A percentile compares a stretch with the other conserved stretches of the same genome.
Conservation (phyloP, 2,113 vertebrate genomes). For the Pelusios castaneus region DNA sequence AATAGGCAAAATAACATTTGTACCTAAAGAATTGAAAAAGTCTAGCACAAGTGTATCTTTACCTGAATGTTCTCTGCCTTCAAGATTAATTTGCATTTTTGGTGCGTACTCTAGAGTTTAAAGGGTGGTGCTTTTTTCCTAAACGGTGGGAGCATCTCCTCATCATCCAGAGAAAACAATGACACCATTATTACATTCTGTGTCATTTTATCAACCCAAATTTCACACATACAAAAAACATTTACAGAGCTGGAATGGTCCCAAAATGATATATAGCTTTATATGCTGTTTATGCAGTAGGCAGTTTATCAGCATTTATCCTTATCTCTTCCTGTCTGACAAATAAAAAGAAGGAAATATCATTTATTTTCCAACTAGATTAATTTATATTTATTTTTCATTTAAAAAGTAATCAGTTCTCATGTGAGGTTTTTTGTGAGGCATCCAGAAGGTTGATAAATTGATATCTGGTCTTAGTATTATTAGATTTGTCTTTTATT, state of each 20-base stretch:
- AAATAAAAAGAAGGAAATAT: conserved; percentile 42
- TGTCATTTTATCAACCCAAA: conserved; percentile 45
- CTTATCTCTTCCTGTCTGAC: conserved; percentile 48
- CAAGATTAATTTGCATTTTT: conserved; percentile 6
- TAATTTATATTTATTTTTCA: conserved; percentile 54
- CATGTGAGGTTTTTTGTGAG: conserved; percentile 48
- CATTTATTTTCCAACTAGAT: conserved; percentile 51
- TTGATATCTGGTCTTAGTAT: conserved; percentile 33
- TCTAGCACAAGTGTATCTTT: neutral
- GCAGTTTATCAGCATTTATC: conserved; percentile 55
- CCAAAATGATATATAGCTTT: neutral
- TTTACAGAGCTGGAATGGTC: neutral
- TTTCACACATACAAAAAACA: conserved; percentile 35
- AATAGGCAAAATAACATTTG: neutral
- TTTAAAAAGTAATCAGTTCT: conserved; percentile 67
- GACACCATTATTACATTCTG: conserved; percentile 40
- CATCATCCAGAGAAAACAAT: neutral
- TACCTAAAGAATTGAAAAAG: neutral
- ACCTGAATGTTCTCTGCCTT: neutral
- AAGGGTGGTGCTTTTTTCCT: neutral
- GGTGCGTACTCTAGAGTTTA: conserved; percentile 14
- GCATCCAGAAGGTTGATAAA: conserved; percentile 36
- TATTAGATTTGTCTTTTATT: neutral
- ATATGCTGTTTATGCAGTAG: conserved; percentile 1
- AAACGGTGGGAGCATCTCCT: neutral